Conservation (phyloP, 2,888 invertebrate species). For the Netelia inedita region DNA sequence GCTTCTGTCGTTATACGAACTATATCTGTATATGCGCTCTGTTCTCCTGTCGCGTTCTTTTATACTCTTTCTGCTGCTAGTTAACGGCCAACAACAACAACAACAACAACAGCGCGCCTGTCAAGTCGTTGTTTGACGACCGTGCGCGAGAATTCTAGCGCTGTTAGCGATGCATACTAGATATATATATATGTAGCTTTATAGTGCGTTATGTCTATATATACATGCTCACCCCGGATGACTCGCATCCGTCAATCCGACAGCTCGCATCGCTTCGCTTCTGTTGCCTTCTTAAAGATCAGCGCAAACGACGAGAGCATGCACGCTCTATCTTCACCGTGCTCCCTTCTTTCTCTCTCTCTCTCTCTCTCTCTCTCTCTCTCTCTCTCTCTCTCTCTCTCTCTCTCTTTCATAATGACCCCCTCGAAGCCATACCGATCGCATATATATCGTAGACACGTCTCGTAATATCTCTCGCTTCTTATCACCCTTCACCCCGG, state of each 20-base stretch:
- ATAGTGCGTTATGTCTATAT: conserved; percentile 28
- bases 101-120: conserved; percentile 34
- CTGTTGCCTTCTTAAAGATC: conserved; percentile 62
- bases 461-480: conserved; percentile 48
- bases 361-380: conserved; percentile 60
- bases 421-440: conserved; percentile 74
- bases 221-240: conserved; percentile 61
- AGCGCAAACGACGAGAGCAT: conserved; percentile 51
- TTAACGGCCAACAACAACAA: conserved; percentile 54
- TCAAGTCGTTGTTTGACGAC: conserved; percentile 41
- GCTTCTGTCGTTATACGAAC: neutral
- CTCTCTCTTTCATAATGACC: conserved; percentile 77
- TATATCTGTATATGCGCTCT: conserved; percentile 2
- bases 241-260: conserved; percentile 71
- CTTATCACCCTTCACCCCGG: conserved; percentile 72
- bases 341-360: neutral
- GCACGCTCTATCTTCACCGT: conserved; percentile 34
- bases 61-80: conserved; percentile 33
- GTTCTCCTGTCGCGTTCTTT: conserved; percentile 38
- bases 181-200: conserved; percentile 23
- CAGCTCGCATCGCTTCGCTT: conserved; percentile 66
- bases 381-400: conserved; percentile 16
- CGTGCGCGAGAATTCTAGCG: conserved; percentile 45
- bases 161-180: conserved; percentile 44
- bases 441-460: conserved; percentile 38